A percentile compares a stretch with the other conserved stretches of the same genome.
These are phyloP conservation scores for Rhynchophorus ferrugineus DNA, from an alignment of 1,140 invertebrate species.

Conservation along the genomic window DNA sequence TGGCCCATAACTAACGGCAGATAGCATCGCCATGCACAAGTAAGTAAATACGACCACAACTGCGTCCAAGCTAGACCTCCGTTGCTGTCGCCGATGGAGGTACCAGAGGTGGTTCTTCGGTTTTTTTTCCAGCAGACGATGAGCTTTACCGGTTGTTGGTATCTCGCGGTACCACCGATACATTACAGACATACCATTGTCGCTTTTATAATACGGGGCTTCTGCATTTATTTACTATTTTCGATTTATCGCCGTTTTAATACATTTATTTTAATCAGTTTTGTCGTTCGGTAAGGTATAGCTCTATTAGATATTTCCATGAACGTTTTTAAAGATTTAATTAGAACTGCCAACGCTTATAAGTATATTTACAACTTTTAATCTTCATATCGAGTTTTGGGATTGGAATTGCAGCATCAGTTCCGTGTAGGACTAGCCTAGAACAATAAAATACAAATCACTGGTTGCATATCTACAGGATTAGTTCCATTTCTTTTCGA, in stretches of 20 bases:
- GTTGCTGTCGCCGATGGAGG: conserved; percentile 22
- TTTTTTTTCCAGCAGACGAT: conserved; percentile 17
- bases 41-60: conserved; percentile 19
- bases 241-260: conserved; percentile 2
- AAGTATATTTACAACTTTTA: too few species aligned
- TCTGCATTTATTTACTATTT: conserved; percentile 14
- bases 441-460: too few species aligned
- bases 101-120: conserved; percentile 19
- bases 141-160: conserved; percentile 19
- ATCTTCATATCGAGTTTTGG: too few species aligned
- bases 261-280: neutral
- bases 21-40: conserved; percentile 30
- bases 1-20: conserved; percentile 34
- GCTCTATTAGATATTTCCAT: too few species aligned
- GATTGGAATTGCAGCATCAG: too few species aligned
- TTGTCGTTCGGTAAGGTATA: neutral
- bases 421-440: too few species aligned
- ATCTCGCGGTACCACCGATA: conserved; percentile 10
- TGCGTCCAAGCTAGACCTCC: conserved; percentile 22
- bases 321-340: too few species aligned
- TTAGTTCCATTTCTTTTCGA: too few species aligned
- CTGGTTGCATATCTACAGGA: too few species aligned
- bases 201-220: conserved; percentile 18
- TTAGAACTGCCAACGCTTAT: too few species aligned
- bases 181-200: conserved; percentile 20